phyloP scores from a whole-genome alignment of 2,888 invertebrate genomes.

The Drosophila kanekoi region DNA sequence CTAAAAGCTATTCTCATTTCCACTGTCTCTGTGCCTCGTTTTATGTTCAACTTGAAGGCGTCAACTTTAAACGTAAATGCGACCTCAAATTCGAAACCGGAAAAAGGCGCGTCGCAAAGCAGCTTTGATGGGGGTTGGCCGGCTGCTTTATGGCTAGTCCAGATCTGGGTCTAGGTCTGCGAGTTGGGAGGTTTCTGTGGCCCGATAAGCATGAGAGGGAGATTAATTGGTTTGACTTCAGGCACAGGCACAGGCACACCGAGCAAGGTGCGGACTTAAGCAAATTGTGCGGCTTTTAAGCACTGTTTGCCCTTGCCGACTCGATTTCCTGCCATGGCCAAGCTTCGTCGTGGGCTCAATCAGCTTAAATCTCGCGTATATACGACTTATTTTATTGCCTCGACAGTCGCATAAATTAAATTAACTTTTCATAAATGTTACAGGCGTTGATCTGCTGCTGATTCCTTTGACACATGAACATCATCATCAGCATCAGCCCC shows the following conservation, averaged over 20 bases:
- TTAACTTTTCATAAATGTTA: slow-evolving; percentile 42
- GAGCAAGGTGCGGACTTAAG: slow-evolving; percentile 49
- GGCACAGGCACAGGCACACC: slow-evolving; percentile 4
- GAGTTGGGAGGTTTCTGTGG: background rate
- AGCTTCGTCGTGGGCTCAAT: slow-evolving; percentile 47
- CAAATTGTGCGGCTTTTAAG: slow-evolving; percentile 42
- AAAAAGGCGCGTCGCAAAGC: slow-evolving; percentile 38
- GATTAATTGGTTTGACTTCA: slow-evolving; percentile 64
- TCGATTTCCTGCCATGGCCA: slow-evolving; percentile 48
- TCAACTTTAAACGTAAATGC: slow-evolving; percentile 32
- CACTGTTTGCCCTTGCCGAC: slow-evolving; percentile 29
- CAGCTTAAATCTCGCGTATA: slow-evolving; percentile 50
- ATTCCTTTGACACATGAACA: slow-evolving; percentile 12
- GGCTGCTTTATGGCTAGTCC: background rate
- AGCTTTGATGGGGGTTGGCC: background rate
- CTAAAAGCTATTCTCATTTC: background rate
- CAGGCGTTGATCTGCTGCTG: slow-evolving; percentile 30
- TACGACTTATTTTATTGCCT: slow-evolving; percentile 35
- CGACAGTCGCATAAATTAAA: slow-evolving; percentile 58
- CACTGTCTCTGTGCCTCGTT: background rate
- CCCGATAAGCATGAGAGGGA: slow-evolving; percentile 48
- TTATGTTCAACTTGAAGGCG: slow-evolving; percentile 43
- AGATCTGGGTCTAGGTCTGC: too few relatives aligned
- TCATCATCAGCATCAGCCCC: slow-evolving; percentile 1
- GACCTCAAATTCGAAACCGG: slow-evolving; percentile 41